Conservation (phyloP, 2,888 invertebrate species). For the Sympetrum striolatum region DNA sequence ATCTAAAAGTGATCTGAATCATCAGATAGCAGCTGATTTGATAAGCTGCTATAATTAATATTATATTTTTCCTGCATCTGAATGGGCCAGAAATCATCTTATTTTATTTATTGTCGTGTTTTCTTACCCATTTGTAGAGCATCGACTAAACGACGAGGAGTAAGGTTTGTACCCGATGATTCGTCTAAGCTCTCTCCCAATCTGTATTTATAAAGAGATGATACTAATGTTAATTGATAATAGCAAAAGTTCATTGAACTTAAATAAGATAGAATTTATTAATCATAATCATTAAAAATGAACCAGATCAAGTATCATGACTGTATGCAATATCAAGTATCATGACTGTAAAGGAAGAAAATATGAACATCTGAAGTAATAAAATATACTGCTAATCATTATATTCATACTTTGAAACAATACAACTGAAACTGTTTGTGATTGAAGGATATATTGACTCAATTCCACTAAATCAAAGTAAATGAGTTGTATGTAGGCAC, state of each 20-base stretch:
- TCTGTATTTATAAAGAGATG: not conserved
- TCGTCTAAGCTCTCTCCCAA: constrained; percentile 29
- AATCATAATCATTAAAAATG: no score
- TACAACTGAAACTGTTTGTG: not conserved
- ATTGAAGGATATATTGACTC: not conserved
- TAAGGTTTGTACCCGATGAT: not conserved
- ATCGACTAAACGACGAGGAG: constrained; percentile 18
- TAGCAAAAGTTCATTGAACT: no score
- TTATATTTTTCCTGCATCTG: no score
- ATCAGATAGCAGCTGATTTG: no score
- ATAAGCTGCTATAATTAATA: no score
- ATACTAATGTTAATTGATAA: not conserved
- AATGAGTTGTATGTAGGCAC: not conserved
- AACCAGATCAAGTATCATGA: no score
- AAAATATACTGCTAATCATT: not conserved
- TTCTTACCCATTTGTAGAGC: constrained; percentile 32
- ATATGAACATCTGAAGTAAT: not conserved
- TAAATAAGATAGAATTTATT: no score
- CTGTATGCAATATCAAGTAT: no score
- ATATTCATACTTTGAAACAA: not conserved
- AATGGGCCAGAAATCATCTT: no score
- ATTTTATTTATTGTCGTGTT: not conserved
- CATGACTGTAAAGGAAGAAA: no score
- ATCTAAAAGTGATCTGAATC: no score
- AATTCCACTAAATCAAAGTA: not conserved